Percentiles rank a stretch among this genome's conserved stretches.
phyloP scores from a whole-genome alignment of 2,888 invertebrate species.

The Atherix ibis region DNA sequence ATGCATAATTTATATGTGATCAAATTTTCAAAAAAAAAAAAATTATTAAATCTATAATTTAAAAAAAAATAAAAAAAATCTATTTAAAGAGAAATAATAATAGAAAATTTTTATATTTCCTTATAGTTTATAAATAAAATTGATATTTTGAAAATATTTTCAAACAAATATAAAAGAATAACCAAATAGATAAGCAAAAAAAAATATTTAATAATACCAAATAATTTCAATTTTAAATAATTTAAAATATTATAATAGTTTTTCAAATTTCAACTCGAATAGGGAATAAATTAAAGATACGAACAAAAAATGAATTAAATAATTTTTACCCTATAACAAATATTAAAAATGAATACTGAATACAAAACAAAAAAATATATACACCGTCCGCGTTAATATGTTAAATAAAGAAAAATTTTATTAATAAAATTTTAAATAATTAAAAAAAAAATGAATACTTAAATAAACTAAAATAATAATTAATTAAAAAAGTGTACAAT shows the following conservation, averaged over 20 bases:
- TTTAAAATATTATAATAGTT: too few species aligned
- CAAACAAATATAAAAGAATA: too few species aligned
- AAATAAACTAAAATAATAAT: constrained; percentile 1
- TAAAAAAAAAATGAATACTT: not conserved
- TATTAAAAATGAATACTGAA: too few species aligned
- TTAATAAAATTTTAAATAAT: not conserved
- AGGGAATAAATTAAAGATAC: too few species aligned
- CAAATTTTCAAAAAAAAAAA: not conserved
- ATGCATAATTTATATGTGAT: not conserved
- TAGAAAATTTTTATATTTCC: not conserved
- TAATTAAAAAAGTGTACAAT: not conserved
- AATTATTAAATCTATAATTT: not conserved
- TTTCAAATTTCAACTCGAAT: too few species aligned
- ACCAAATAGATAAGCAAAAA: too few species aligned
- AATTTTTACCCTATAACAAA: constrained; percentile 4
- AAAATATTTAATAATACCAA: too few species aligned
- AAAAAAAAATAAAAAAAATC: not conserved
- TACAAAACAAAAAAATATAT: too few species aligned
- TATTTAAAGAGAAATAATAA: not conserved
- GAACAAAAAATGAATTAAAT: too few species aligned
- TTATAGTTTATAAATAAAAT: too few species aligned
- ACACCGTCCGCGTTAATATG: constrained; percentile 7
- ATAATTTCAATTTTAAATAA: too few species aligned
- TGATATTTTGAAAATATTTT: too few species aligned
- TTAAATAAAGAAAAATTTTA: not conserved